phyloP scores from a whole-genome alignment of 2,888 invertebrate species.

The Acleris cristana region DNA sequence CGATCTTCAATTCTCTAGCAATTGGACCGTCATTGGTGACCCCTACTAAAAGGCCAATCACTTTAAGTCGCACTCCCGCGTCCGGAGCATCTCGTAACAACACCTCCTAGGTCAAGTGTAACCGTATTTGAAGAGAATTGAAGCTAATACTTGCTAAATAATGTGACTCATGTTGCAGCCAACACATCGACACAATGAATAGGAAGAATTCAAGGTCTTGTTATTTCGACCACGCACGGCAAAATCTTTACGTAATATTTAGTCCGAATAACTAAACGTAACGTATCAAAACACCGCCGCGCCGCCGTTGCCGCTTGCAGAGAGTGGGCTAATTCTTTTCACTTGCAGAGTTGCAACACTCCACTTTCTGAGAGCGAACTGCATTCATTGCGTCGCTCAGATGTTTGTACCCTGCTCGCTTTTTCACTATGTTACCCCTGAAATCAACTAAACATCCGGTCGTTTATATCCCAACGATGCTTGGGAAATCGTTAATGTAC shows the following conservation, averaged over 20 bases:
- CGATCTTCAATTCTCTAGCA: no score
- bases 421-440: constrained; percentile 1
- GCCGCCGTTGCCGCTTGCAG: not conserved
- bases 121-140: constrained; percentile 7
- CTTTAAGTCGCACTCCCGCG: constrained; percentile 1
- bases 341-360: constrained; percentile 26
- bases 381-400: not conserved
- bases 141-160: constrained; percentile 12
- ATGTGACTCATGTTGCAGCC: constrained; percentile 27
- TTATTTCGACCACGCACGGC: constrained; percentile 39
- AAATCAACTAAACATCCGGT: constrained; percentile 7
- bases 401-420: not conserved
- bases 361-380: constrained; percentile 6
- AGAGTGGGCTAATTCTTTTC: constrained; percentile 25
- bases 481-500: constrained; percentile 35
- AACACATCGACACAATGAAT: constrained; percentile 37
- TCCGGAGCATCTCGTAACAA: constrained; percentile 23
- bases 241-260: constrained; percentile 43
- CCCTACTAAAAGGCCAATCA: constrained; percentile 9
- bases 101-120: constrained; percentile 29
- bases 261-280: constrained; percentile 25
- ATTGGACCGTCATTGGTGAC: constrained; percentile 3
- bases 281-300: constrained; percentile 7
- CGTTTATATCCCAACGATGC: constrained; percentile 9
- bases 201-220: constrained; percentile 42